Evolutionary conservation across 1,140 invertebrate genomes (phyloP).

Genomic region (Drosophila eugracilis): DNA sequence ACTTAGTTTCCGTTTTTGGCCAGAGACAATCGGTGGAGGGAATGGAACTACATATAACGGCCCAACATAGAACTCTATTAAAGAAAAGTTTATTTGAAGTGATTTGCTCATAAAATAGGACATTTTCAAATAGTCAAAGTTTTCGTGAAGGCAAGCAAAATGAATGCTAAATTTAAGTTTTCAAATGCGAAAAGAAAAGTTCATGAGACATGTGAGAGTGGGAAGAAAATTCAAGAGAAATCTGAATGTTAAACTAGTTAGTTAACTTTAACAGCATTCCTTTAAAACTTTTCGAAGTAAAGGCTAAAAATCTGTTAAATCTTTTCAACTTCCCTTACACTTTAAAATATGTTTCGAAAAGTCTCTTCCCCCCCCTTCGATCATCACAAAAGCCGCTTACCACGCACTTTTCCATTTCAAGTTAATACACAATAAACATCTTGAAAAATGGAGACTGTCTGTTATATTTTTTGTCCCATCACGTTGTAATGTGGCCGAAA

Average conservation of each 20-base stretch:
- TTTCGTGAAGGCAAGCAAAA: constrained; percentile 16
- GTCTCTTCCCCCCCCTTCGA: constrained; percentile 18
- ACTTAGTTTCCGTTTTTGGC: constrained; percentile 68
- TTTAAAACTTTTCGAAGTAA: neutral
- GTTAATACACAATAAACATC: constrained; percentile 57
- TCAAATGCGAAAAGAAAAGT: neutral
- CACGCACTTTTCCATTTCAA: constrained; percentile 59
- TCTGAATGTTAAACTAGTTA: neutral
- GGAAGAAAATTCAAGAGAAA: neutral
- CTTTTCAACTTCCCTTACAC: neutral
- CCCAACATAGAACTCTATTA: constrained; percentile 38
- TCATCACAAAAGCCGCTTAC: constrained; percentile 70
- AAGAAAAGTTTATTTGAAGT: constrained; percentile 58
- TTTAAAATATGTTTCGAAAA: constrained; percentile 16
- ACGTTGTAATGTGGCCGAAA: constrained; percentile 51
- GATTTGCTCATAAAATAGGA: constrained; percentile 35
- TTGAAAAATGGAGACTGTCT: constrained; percentile 26
- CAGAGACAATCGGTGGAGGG: constrained; percentile 32
- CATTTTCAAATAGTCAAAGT: constrained; percentile 29
- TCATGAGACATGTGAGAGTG: neutral
- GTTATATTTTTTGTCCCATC: constrained; percentile 46
- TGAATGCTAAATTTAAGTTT: constrained; percentile 1
- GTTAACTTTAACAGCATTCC: neutral
- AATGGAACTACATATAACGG: constrained; percentile 32
- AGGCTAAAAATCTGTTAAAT: neutral